These are phyloP conservation scores for Chrysolina americana DNA, from an alignment of 2,888 invertebrate genomes.

Conservation along the genomic window DNA sequence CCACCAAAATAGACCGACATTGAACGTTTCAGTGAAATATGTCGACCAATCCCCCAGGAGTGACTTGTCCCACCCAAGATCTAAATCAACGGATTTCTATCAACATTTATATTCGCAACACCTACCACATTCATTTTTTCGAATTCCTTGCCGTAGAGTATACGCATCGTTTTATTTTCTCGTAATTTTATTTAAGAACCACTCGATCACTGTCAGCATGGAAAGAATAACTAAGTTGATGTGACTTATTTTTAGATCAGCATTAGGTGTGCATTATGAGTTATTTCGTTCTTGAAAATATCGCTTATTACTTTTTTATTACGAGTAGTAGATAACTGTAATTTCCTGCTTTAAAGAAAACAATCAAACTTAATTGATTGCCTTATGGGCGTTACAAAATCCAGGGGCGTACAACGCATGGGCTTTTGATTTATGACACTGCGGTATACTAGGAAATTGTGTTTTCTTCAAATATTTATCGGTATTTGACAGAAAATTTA, in stretches of 20 bases:
- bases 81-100: constrained; percentile 1
- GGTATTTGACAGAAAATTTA: too few species aligned
- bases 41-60: neutral
- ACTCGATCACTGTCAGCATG: constrained; percentile 29
- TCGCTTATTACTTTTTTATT: constrained; percentile 11
- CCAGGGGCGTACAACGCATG: neutral
- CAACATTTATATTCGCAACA: constrained; percentile 6
- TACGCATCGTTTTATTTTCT: constrained; percentile 14
- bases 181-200: constrained; percentile 28
- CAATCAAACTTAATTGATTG: constrained; percentile 6
- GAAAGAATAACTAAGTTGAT: constrained; percentile 16
- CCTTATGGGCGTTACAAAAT: neutral
- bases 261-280: constrained; percentile 4
- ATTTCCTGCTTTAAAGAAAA: neutral
- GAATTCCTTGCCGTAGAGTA: neutral
- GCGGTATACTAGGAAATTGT: neutral
- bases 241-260: constrained; percentile 10
- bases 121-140: neutral
- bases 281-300: constrained; percentile 5
- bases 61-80: constrained; percentile 9
- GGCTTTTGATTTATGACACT: neutral
- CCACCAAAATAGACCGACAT: neutral
- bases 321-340: neutral
- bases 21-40: neutral
- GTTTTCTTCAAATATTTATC: neutral